Conservation (phyloP, 2,888 invertebrate species). For the Lycia hirtaria region DNA sequence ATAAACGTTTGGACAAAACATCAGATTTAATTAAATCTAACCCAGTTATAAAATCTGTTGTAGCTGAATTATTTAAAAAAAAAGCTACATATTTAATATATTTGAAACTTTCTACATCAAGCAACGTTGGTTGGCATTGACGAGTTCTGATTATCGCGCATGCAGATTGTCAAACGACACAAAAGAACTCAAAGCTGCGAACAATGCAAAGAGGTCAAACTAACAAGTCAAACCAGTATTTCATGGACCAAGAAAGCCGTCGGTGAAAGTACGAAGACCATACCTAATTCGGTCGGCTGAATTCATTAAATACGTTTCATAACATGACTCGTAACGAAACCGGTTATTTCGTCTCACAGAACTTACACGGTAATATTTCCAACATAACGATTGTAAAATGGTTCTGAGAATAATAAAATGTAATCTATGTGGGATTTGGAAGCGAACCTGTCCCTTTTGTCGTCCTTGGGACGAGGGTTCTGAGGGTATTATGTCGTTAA, state of each 20-base stretch:
- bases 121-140: conserved; percentile 62
- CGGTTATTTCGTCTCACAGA: conserved; percentile 58
- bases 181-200: conserved; percentile 58
- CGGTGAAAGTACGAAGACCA: conserved; percentile 76
- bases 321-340: conserved; percentile 73
- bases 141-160: conserved; percentile 53
- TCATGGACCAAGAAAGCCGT: conserved; percentile 70
- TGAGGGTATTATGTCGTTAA: conserved; percentile 60
- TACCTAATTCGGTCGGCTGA: conserved; percentile 70
- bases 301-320: conserved; percentile 76
- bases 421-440: conserved; percentile 64
- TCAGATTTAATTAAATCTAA: not conserved
- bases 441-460: conserved; percentile 67
- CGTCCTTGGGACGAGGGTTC: conserved; percentile 55
- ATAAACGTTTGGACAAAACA: not conserved
- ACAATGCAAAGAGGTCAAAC: conserved; percentile 74
- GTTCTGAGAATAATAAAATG: conserved; percentile 59
- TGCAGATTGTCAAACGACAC: conserved; percentile 56
- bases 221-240: conserved; percentile 67
- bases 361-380: conserved; percentile 53
- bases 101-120: conserved; percentile 49
- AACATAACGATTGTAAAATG: conserved; percentile 59
- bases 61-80: too few species aligned
- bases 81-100: too few species aligned
- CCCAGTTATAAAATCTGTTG: too few species aligned